Evolutionary conservation across 53 echinoderm and acorn worm species (phyloP).

Genomic region (Echinarachnius parma): DNA sequence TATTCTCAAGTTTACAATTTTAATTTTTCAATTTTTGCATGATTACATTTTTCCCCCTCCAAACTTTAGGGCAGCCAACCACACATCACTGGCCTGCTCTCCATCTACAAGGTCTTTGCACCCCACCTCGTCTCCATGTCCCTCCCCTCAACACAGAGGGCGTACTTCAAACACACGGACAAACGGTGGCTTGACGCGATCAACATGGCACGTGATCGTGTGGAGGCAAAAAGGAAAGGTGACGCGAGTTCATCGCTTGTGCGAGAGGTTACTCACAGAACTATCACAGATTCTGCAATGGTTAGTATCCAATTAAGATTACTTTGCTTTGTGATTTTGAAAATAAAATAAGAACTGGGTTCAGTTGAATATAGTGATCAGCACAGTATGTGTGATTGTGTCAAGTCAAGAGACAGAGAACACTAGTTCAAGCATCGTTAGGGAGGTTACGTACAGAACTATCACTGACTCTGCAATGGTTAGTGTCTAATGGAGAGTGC

Average conservation of each 20-base stretch:
- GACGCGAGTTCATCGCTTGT: slow-evolving; percentile 13
- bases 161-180: slow-evolving; percentile 69
- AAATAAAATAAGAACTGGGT: too few relatives aligned
- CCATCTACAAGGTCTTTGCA: slow-evolving; percentile 83
- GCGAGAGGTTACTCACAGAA: slow-evolving; percentile 35
- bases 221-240: slow-evolving; percentile 18
- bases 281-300: slow-evolving; percentile 9
- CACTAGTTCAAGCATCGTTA: too few relatives aligned
- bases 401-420: too few relatives aligned
- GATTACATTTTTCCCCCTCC: neutral
- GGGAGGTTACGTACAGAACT: too few relatives aligned
- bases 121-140: slow-evolving; percentile 73
- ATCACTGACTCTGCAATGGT: too few relatives aligned
- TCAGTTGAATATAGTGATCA: too few relatives aligned
- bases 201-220: slow-evolving; percentile 60
- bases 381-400: too few relatives aligned
- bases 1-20: neutral
- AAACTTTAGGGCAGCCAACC: slow-evolving; percentile 74
- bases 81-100: slow-evolving; percentile 77
- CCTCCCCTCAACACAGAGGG: slow-evolving; percentile 71
- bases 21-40: neutral
- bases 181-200: slow-evolving; percentile 63
- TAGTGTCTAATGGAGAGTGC: too few relatives aligned
- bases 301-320: slow-evolving; percentile 16
- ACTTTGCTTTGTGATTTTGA: too few relatives aligned